phyloP scores from a whole-genome alignment of 2,888 invertebrate species.

The Gymnosoma rotundatum region DNA sequence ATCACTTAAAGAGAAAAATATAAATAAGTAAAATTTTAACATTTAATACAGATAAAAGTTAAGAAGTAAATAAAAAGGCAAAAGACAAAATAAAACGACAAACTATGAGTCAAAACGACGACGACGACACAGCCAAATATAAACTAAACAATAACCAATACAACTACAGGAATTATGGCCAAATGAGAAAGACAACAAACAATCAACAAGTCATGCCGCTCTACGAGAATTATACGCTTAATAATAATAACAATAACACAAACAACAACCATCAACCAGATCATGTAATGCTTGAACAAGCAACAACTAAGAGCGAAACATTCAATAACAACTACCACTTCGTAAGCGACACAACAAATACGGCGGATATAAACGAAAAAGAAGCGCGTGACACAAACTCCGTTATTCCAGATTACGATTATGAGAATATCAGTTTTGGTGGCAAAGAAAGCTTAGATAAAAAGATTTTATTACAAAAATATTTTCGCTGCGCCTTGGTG shows the following conservation, averaged over 20 bases:
- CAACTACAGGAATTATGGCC: slow-evolving; percentile 46
- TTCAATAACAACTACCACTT: slow-evolving; percentile 68
- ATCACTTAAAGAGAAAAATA: slow-evolving; percentile 9
- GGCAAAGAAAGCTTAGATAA: slow-evolving; percentile 62
- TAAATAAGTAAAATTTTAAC: not conserved
- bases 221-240: slow-evolving; percentile 64
- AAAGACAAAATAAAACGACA: slow-evolving; percentile 5
- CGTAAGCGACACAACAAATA: slow-evolving; percentile 50
- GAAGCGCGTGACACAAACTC: slow-evolving; percentile 11
- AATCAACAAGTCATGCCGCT: slow-evolving; percentile 63
- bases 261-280: slow-evolving; percentile 53
- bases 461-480: slow-evolving; percentile 76
- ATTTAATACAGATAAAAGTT: slow-evolving; percentile 50
- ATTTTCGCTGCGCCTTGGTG: slow-evolving; percentile 76
- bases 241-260: slow-evolving; percentile 50
- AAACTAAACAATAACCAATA: slow-evolving; percentile 50
- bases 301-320: slow-evolving; percentile 56
- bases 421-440: slow-evolving; percentile 73
- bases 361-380: slow-evolving; percentile 23
- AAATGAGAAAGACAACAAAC: slow-evolving; percentile 54
- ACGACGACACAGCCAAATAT: slow-evolving; percentile 61
- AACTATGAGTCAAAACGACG: slow-evolving; percentile 65
- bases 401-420: slow-evolving; percentile 38
- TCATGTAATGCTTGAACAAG: slow-evolving; percentile 58
- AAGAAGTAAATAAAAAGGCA: slow-evolving; percentile 45